Evolutionary conservation across 1,140 invertebrate species (phyloP), one percentile per base, ranked within the genome.

Genomic region (Proales similis): DNA sequence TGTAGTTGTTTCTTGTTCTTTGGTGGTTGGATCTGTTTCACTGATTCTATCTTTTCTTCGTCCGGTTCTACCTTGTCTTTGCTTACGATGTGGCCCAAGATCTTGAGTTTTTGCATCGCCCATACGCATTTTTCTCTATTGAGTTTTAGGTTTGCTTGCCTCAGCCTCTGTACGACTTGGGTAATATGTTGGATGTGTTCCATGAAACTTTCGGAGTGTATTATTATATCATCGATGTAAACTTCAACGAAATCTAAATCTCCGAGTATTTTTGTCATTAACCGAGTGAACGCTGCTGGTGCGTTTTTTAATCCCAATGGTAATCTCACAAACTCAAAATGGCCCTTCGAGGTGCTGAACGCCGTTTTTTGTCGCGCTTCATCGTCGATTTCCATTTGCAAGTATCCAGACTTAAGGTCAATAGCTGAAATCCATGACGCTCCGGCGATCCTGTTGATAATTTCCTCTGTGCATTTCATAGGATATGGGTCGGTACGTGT

Each of bases 111-210:
- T 7, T 38, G 45, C 45, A 68, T 64, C 26, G 66, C 71, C 64
- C 79, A 79, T 32, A 72, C 48, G 33, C 68, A 74, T 69, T 78
- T 78, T 48, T 70, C 42, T 1, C 72, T 64, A 22, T 75, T 78
- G 2, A 79, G 66, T 4, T 71, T 76, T 2, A 80, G 64, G 12
- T 70, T 69, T 5, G 74, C 71, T 19, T 33, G 22, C 14, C 42
- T 51, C 24, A 51, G 42, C 42, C 27, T 20, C 32, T 51, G 20
- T n/a, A 51, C 12, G 9, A 51, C 48, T 22, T 38, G 27, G 12
- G 36, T 26, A 6, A 51, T 36, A 32, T 51, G 48, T 19, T 51
- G 36, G 7, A 51, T 38, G 24, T 51, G 48, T 51, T 51, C 29
- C 12, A 51, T 6, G 12, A 51, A 24, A 24, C 32, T 33, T 14